Percentiles rank a stretch among this genome's conserved stretches.
These are phyloP conservation scores for Diabrotica balteata DNA, from an alignment of 2,888 invertebrate species.

Conservation along the genomic window DNA sequence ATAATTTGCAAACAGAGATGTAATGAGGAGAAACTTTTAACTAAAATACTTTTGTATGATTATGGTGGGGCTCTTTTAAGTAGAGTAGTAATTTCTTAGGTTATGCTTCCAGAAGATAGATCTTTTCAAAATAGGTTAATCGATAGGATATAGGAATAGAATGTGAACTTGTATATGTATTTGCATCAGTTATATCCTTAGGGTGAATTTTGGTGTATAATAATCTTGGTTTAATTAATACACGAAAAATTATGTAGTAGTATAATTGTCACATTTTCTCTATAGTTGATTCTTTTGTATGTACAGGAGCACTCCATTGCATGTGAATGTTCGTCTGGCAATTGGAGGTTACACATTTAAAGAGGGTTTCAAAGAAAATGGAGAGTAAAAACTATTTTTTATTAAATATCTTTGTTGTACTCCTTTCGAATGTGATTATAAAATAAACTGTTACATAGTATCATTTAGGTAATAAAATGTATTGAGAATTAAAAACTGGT, in stretches of 20 bases:
- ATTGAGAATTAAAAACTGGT: not conserved
- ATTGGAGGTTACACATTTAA: slow-evolving; percentile 3
- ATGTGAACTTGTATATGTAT: slow-evolving; percentile 14
- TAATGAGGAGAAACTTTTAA: no score
- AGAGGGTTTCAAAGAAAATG: slow-evolving; percentile 36
- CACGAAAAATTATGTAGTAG: not conserved
- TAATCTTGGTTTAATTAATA: slow-evolving; percentile 17
- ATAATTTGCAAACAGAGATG: no score
- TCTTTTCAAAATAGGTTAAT: slow-evolving; percentile 19
- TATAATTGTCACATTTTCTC: not conserved
- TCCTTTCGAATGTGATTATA: slow-evolving; percentile 52
- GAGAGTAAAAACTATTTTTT: slow-evolving; percentile 46
- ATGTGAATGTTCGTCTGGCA: slow-evolving; percentile 5
- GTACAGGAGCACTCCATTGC: slow-evolving; percentile 14
- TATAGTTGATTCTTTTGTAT: slow-evolving; percentile 7
- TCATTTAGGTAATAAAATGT: slow-evolving; percentile 25
- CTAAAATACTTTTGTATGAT: no score
- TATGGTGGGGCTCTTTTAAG: not conserved
- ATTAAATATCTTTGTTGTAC: slow-evolving; percentile 51
- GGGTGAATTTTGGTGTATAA: slow-evolving; percentile 22
- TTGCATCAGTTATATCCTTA: slow-evolving; percentile 13
- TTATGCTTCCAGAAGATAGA: slow-evolving; percentile 22
- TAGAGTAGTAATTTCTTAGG: slow-evolving; percentile 10
- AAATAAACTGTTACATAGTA: slow-evolving; percentile 31
- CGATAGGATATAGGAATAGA: slow-evolving; percentile 24